A percentile compares a stretch with the other conserved stretches of the same genome.
Conservation (phyloP, 30 jellyfish, hydroid and myxozoan genomes). For the Cassiopea andromeda region DNA sequence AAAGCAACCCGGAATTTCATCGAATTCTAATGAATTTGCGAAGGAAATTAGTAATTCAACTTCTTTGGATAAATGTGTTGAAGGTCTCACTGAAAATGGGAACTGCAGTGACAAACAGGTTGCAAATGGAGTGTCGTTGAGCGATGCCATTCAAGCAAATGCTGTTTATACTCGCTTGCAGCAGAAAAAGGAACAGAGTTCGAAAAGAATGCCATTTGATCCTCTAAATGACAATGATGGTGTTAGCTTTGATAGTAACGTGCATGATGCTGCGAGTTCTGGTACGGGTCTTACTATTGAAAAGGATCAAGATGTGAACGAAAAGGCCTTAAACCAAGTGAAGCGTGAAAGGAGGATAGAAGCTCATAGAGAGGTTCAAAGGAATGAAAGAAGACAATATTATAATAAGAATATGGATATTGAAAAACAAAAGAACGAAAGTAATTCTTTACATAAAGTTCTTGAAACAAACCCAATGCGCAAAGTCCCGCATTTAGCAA, state of each 20-base stretch:
- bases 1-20: background rate
- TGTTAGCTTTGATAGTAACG: background rate
- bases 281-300: too few species aligned
- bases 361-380: too few species aligned
- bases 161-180: conserved; percentile 58
- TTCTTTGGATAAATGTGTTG: background rate
- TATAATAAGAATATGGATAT: background rate
- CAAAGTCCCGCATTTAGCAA: background rate
- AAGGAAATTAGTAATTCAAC: background rate
- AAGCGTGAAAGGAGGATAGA: background rate
- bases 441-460: background rate
- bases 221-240: background rate
- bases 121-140: conserved; percentile 16
- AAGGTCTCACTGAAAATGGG: background rate
- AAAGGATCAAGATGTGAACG: background rate
- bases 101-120: background rate
- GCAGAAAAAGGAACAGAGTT: conserved; percentile 14
- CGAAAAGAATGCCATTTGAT: background rate
- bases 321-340: background rate
- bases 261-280: conserved; percentile 1
- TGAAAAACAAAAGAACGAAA: background rate
- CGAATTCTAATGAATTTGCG: background rate
- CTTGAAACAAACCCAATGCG: background rate
- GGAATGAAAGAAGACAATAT: background rate
- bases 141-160: conserved; percentile 68